Percentiles rank a stretch among this genome's conserved stretches.
Conservation (phyloP, 2,113 vertebrate species). For the Camarhynchus parvulus region DNA sequence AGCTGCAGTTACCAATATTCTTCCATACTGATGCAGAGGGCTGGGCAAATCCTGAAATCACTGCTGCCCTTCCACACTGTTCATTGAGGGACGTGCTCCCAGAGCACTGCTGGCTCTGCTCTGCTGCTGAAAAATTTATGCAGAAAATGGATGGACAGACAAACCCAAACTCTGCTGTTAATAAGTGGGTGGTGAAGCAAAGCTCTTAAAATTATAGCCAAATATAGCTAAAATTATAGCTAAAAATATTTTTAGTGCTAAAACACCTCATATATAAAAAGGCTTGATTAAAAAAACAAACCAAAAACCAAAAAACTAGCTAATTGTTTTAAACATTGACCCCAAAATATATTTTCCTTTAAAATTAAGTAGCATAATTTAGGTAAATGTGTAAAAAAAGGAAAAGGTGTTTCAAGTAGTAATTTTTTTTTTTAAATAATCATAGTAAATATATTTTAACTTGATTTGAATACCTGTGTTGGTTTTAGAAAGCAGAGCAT, state of each 20-base stretch:
- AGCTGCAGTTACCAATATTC: background rate
- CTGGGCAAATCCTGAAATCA: background rate
- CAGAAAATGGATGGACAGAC: background rate
- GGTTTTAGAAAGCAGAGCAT: background rate
- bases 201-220: background rate
- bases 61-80: background rate
- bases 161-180: background rate
- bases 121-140: background rate
- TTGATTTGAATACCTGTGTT: background rate
- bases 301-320: too few species aligned
- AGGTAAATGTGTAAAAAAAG: rapidly evolving
- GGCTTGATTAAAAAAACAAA: background rate
- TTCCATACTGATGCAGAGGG: background rate
- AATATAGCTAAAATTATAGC: too few species aligned
- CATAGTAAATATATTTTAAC: background rate
- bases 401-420: background rate
- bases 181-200: background rate
- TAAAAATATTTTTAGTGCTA: background rate
- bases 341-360: background rate
- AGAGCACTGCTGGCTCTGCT: background rate
- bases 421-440: background rate
- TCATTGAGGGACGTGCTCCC: background rate
- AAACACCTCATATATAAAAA: background rate
- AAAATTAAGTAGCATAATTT: background rate
- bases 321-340: background rate